phyloP scores from a whole-genome alignment of 2,888 invertebrate genomes.

The Barypeithes pellucidus region DNA sequence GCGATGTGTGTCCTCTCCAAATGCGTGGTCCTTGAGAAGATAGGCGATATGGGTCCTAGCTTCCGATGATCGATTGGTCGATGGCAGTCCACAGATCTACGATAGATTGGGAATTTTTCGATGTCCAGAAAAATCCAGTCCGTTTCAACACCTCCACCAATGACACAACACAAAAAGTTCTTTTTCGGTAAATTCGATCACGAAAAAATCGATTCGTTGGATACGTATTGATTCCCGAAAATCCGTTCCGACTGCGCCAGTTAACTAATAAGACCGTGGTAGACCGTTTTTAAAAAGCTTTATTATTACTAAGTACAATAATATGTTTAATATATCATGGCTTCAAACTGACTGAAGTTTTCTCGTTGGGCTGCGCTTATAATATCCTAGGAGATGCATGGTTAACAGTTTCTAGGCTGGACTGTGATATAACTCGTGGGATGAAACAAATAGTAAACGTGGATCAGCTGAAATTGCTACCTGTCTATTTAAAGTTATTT shows the following conservation, averaged over 20 bases:
- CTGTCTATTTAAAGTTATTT: too few species aligned
- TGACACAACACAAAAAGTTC: not conserved
- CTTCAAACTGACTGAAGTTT: too few species aligned
- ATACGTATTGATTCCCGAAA: slow-evolving; percentile 1
- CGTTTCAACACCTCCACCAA: slow-evolving; percentile 11
- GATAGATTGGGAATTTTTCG: slow-evolving; percentile 10
- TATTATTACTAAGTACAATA: too few species aligned
- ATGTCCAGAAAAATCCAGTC: slow-evolving; percentile 16
- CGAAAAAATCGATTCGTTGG: not conserved
- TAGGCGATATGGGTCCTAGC: not conserved
- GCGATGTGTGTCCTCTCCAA: slow-evolving; percentile 10
- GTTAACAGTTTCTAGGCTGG: too few species aligned
- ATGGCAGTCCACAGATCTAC: not conserved
- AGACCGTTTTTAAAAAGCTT: slow-evolving; percentile 3
- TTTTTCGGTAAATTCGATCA: slow-evolving; percentile 5
- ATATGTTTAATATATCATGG: too few species aligned
- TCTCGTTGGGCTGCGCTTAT: too few species aligned
- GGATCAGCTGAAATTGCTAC: too few species aligned
- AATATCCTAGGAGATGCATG: too few species aligned
- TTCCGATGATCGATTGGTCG: slow-evolving; percentile 1
- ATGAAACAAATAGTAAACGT: too few species aligned
- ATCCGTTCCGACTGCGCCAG: slow-evolving; percentile 6
- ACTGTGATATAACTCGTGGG: too few species aligned
- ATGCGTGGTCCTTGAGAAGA: not conserved
- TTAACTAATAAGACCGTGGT: not conserved